Evolutionary conservation across 2,888 invertebrate species (phyloP).

Genomic region (Andrena chrysosceles): DNA sequence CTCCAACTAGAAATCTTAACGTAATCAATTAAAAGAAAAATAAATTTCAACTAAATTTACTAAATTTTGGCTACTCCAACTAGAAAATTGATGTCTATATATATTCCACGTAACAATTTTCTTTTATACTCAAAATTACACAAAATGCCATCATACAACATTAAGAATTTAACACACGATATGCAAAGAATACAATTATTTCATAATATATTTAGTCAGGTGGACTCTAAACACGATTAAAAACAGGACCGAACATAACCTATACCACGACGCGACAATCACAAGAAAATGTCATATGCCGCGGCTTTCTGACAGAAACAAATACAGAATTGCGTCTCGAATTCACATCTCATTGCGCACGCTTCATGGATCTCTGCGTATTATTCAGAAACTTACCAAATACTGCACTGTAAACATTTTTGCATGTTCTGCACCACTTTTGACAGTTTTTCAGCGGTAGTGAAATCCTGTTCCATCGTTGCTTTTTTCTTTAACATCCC

Average conservation of each 20-base stretch:
- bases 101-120: background rate
- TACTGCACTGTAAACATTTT: constrained; percentile 64
- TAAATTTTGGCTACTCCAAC: background rate
- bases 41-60: no score
- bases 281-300: background rate
- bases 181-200: background rate
- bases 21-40: no score
- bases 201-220: background rate
- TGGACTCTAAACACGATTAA: background rate
- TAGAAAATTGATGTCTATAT: background rate
- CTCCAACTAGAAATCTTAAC: no score
- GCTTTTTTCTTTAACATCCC: background rate
- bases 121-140: background rate
- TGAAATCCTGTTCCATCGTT: constrained; percentile 15
- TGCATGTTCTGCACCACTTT: constrained; percentile 45
- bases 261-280: background rate
- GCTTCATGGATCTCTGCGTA: background rate
- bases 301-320: no score
- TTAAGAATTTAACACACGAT: background rate
- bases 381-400: constrained; percentile 67
- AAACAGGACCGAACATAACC: constrained; percentile 32
- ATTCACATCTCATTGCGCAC: background rate
- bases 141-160: background rate
- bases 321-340: background rate
- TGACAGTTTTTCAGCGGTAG: constrained; percentile 17